Base-by-base conservation (phyloP, 1,140 invertebrate species). In the Caligus rogercresseyi region DNA sequence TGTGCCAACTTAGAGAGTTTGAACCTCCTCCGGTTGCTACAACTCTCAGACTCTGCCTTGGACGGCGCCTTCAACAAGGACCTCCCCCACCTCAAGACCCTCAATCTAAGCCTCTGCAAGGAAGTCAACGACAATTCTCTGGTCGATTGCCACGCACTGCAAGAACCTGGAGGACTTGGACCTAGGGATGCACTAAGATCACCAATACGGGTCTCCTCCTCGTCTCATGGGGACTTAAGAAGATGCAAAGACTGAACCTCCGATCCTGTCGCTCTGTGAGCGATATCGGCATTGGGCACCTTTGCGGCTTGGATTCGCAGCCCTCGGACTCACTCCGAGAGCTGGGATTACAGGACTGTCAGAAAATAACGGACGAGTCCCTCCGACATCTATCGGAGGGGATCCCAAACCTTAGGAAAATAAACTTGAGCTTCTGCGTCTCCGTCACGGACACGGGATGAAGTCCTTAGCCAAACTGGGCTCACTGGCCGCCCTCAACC, bases 361-460 rank as follows among this genome's bases (percentile, higher is more conserved):
- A 94, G 74, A 81, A 89, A 68, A 73, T 96, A 14, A 88, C 87
- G 25, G 91, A 96, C 73, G 88, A 91, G 67, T 84, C 88, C 0
- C 75, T 96, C 51, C 83, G 82, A 67, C 83, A 90, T 73, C 80
- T 91, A 15, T 84, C 86, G 52, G 74, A 79, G 26, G 88, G 89
- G 26, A 77, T 95, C 65, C 78, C 79, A n/a, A 80, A 80, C 53
- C 75, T 94, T 4, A 83, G 83, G 68, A 84, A 81, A 25, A 85
- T 95, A 64, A 95, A 96, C 72, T 78, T 96, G 3, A 91, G 87
- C 67, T 95, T 95, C 70, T 95, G 90, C 75, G 85, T 90, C 0
- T 87, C 85, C 65, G 83, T 96, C 23, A 92, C 88, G 1, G 90
- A 95, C 72, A 83, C 82, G 23, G 90, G 90, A 76, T 95, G 24